phyloP scores from a whole-genome alignment of 2,113 vertebrate species.

The Corythaeola cristata region DNA sequence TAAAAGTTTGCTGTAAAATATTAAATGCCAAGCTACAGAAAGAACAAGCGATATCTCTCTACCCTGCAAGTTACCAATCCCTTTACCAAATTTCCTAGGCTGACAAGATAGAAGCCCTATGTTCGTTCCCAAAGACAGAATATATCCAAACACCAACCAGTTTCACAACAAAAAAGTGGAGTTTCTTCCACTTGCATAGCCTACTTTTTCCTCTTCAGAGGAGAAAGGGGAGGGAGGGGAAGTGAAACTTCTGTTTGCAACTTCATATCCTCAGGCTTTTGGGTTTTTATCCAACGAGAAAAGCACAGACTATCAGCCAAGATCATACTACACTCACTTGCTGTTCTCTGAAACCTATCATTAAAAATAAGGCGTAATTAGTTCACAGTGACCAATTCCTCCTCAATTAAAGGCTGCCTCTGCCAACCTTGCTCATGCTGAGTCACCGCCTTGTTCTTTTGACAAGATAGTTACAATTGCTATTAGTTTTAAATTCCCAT shows the following conservation, averaged over 20 bases:
- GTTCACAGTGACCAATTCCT: conserved; percentile 12
- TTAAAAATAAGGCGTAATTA: conserved; percentile 22
- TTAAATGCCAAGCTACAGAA: conserved; percentile 65
- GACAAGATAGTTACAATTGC: neutral
- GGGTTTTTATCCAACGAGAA: neutral
- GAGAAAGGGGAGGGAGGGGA: neutral
- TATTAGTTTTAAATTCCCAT: neutral
- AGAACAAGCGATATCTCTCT: neutral
- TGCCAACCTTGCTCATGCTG: neutral
- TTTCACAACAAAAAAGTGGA: neutral
- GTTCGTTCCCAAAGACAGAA: neutral
- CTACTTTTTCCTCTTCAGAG: neutral
- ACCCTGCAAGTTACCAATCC: neutral
- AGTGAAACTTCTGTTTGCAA: neutral
- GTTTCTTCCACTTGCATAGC: neutral
- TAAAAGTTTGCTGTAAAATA: conserved; percentile 79
- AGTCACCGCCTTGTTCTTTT: neutral
- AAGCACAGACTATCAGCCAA: neutral
- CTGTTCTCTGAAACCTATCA: conserved; percentile 5
- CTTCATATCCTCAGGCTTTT: neutral
- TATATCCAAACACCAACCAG: neutral
- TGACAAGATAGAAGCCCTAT: neutral
- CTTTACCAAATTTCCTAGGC: neutral
- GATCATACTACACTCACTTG: conserved; percentile 7
- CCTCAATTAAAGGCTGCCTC: neutral